Base-by-base conservation (phyloP, 2,888 invertebrate genomes). In the Ectropis crepuscularia region DNA sequence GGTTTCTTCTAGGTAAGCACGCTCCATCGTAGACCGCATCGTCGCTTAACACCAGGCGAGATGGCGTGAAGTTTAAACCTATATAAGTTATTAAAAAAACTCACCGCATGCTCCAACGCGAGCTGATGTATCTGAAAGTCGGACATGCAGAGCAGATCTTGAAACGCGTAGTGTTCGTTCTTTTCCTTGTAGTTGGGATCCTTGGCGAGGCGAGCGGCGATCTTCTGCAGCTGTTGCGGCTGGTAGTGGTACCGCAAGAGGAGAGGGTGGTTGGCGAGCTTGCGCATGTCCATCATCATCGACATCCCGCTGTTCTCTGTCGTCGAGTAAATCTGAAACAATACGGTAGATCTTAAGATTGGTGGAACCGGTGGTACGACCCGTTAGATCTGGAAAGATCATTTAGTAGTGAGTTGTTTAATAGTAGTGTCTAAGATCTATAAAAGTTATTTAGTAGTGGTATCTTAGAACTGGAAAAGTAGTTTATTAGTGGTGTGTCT, bases 261-360 rank as follows among this genome's bases (percentile, higher is more conserved):
- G 8, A 98, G 90, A 0, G 99, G 98, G 88, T 99, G 99, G 91
- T 99, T 99, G 43, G 99, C 97, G 28, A 97, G 93, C 86, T 98
- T 99, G 2, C 99, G 94, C 88, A 99, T 95, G 84, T 98, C 97
- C 96, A 98, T 98, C 95, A 98, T 96, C 93, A 98, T 96, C 0
- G 96, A 94, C 82, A 96, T 94, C 53, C 96, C 96, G 63, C 94
- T 95, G 64, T 94, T 94, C 39, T 95, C 94, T 2, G 87, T 90
- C 36, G 93, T 94, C 1, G 94, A 92, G 73, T 86, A 87, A 68
- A 93, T 89, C 93, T 93, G 81, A n/a, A 47, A 49, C 10, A 10
- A 47, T 7, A 36, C 1, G 8, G 7, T 51, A 7, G 5, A 5
- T 28, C 16, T 28, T 28, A 28, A 28, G 16, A 28, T 28, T 28